Base-by-base conservation (phyloP, 2,113 vertebrate genomes). In the Heptranchias perlo region DNA sequence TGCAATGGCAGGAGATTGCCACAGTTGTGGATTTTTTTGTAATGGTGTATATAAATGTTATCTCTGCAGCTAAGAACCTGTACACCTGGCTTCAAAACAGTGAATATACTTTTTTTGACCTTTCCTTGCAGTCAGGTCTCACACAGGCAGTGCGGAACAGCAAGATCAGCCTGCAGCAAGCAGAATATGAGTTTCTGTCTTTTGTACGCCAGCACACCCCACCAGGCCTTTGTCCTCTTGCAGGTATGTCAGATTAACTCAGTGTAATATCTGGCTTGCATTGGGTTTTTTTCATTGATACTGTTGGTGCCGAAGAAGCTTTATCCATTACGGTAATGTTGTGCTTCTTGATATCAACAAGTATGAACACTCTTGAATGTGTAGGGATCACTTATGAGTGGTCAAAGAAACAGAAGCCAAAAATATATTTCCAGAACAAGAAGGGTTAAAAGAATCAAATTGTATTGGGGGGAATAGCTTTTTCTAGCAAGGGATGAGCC, bases 111-210 rank as follows among this genome's bases (percentile, higher is more conserved):
- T 61, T 69, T 44, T 93, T 64, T 65, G 11, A 8, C 96, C 97
- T 94, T 97, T 54, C 96, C 95, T 98, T 97, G 96, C 97, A 99
- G 99, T 99, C 99, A 96, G 99, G 99, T 96, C 98, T 99, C 91
- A 99, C 99, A 0, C 98, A 99, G 97, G 99, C 99, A 0, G 99
- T 99, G 78, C 98, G 98, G 97, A 98, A 99, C 97, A 99, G 99
- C 28, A 98, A 97, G 54, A 98, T 99, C 96, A 98, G 98, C 0
- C 95, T 99, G 97, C 98, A 99, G 97, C 98, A 99, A 96, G 99
- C 99, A 0, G 99, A 99, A 97, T 99, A 99, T 0, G 99, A 99
- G 97, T 99, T 99, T 96, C 98, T 99, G 96, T 99, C 99, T 94
- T 99, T 99, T 25, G 96, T 99, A 96, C 98, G 99, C 3, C 98